phyloP scores from a whole-genome alignment of 2,888 invertebrate species.

The Cistogaster globosa region DNA sequence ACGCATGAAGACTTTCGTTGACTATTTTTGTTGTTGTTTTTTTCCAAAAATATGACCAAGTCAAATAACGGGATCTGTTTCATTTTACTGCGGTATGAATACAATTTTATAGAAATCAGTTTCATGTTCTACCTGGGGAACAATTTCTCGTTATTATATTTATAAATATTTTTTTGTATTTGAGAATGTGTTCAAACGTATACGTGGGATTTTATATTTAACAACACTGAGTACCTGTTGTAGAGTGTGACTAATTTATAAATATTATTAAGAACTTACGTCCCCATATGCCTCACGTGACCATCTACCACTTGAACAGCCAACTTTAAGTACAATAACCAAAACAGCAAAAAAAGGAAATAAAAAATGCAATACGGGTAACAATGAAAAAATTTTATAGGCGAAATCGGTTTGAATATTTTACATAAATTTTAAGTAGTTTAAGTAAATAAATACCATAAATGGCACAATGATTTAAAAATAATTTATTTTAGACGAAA shows the following conservation, averaged over 20 bases:
- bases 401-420: not conserved
- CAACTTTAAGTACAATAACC: not conserved
- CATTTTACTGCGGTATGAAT: slow-evolving; percentile 16
- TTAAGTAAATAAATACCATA: no score
- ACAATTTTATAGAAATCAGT: slow-evolving; percentile 39
- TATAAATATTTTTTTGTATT: slow-evolving; percentile 1
- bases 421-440: no score
- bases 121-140: slow-evolving; percentile 50
- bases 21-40: slow-evolving; percentile 17
- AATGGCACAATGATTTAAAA: no score
- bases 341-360: not conserved
- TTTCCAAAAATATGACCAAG: not conserved
- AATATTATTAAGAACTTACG: slow-evolving; percentile 65
- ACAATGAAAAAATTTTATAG: slow-evolving; percentile 1
- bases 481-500: no score
- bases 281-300: not conserved
- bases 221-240: slow-evolving; percentile 26
- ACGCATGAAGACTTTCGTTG: slow-evolving; percentile 43
- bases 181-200: not conserved
- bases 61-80: not conserved
- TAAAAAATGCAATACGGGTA: slow-evolving; percentile 24
- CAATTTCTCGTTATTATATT: slow-evolving; percentile 64
- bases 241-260: slow-evolving; percentile 65
- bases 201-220: slow-evolving; percentile 5
- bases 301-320: slow-evolving; percentile 38